A percentile compares a stretch with the other conserved stretches of the same genome.
Evolutionary conservation across 2,113 vertebrate genomes (phyloP).

Genomic region (Camelus dromedarius): DNA sequence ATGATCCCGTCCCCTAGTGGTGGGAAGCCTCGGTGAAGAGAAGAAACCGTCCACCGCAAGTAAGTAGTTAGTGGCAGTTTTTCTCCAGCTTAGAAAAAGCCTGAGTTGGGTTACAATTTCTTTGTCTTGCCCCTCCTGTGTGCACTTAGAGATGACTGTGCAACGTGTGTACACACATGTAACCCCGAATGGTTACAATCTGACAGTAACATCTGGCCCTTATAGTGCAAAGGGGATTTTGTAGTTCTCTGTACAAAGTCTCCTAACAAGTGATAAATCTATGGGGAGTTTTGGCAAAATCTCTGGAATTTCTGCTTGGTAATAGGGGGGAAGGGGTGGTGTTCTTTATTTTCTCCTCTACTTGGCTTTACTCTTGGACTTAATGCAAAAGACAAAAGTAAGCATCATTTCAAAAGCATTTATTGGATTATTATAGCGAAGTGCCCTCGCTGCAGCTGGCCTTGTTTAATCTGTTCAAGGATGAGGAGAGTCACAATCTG

Average conservation of each 20-base stretch:
- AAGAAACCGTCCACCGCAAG: neutral
- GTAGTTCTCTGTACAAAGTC: constrained; percentile 79
- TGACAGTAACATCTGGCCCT: constrained; percentile 85
- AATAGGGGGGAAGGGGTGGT: neutral
- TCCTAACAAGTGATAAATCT: constrained; percentile 84
- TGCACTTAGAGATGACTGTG: constrained; percentile 72
- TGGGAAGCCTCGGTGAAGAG: neutral
- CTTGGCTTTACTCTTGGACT: constrained; percentile 71
- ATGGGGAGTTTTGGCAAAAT: constrained; percentile 83
- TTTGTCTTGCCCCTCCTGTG: constrained; percentile 52
- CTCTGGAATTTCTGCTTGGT: constrained; percentile 78
- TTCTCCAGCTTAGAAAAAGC: constrained; percentile 4
- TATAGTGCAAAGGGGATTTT: constrained; percentile 84
- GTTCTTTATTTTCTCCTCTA: constrained; percentile 80
- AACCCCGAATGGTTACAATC: constrained; percentile 80
- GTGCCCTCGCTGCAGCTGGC: constrained; percentile 65
- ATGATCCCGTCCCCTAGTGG: neutral
- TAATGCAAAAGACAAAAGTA: constrained; percentile 80
- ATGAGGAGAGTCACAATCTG: neutral
- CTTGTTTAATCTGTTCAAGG: constrained; percentile 7
- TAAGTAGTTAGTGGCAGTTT: neutral
- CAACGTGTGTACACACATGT: constrained; percentile 66
- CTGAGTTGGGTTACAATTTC: constrained; percentile 67
- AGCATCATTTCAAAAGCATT: constrained; percentile 81
- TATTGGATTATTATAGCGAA: constrained; percentile 81